Conservation (phyloP, 2,113 vertebrate genomes). For the Emberiza fucata region DNA sequence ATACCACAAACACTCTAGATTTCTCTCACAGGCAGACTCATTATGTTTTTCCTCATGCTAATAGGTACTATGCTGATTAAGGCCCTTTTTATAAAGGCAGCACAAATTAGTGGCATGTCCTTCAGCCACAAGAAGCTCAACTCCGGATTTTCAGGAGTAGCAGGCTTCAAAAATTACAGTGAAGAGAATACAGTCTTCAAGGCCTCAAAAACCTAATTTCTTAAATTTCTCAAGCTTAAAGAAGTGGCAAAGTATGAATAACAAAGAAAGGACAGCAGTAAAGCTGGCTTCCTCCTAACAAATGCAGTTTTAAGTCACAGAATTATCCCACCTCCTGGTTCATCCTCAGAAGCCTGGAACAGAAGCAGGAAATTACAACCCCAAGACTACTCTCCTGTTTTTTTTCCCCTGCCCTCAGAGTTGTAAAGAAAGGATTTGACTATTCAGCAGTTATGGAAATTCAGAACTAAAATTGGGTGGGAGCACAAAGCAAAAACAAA, state of each 20-base stretch:
- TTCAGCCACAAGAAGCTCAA: not conserved
- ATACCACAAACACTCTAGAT: not conserved
- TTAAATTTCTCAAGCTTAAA: not conserved
- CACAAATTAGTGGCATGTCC: not conserved
- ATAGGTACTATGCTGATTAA: not conserved
- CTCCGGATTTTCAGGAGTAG: not conserved
- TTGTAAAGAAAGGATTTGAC: constrained; percentile 23
- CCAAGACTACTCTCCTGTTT: not conserved
- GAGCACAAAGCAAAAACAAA: not conserved
- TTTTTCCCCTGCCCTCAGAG: not conserved
- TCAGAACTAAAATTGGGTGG: not conserved
- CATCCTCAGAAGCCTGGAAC: not conserved
- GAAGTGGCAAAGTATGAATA: not conserved
- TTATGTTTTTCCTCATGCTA: not conserved
- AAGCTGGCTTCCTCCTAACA: not conserved
- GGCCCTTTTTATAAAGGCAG: not conserved
- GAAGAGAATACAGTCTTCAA: not conserved
- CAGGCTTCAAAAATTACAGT: not conserved
- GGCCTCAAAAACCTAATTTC: not conserved
- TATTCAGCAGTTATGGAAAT: constrained; percentile 37
- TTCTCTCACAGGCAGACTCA: not conserved
- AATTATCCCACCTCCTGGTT: not conserved
- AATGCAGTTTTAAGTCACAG: not conserved
- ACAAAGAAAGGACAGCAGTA: not conserved
- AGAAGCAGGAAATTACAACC: constrained; percentile 9